phyloP scores from a whole-genome alignment of 2,888 invertebrate species.

The Melinaea marsaeus region DNA sequence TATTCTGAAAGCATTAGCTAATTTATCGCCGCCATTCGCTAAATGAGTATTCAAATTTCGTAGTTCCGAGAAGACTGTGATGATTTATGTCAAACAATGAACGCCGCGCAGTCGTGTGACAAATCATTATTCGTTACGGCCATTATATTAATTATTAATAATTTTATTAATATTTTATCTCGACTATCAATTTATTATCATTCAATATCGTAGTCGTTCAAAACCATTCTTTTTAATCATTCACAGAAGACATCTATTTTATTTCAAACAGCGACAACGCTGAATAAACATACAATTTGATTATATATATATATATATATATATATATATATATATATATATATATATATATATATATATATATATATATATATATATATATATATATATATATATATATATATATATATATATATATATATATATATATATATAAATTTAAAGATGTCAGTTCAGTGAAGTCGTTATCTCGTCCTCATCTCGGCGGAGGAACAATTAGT shows the following conservation, averaged over 20 bases:
- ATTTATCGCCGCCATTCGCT: slow-evolving; percentile 47
- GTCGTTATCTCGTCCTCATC: slow-evolving; percentile 1
- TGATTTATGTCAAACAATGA: slow-evolving; percentile 61
- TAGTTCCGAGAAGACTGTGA: slow-evolving; percentile 59
- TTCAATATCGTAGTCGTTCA: too few relatives aligned
- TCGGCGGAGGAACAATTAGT: slow-evolving; percentile 8
- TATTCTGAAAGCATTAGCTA: slow-evolving; percentile 42
- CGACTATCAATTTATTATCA: too few relatives aligned
- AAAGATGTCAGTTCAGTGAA: slow-evolving; percentile 3
- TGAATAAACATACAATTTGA: background rate
- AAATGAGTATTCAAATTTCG: slow-evolving; percentile 39
- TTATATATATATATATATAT: slow-evolving; percentile 4
- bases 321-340: too few relatives aligned
- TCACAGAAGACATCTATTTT: too few relatives aligned
- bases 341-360: too few relatives aligned
- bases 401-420: too few relatives aligned
- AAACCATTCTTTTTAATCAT: too few relatives aligned
- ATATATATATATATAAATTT: slow-evolving; percentile 7
- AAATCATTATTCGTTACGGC: slow-evolving; percentile 68
- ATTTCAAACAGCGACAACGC: background rate
- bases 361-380: too few relatives aligned
- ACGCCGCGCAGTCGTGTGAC: slow-evolving; percentile 52
- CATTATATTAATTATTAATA: slow-evolving; percentile 65
- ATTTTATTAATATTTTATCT: slow-evolving; percentile 7
- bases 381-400: too few relatives aligned